These are phyloP conservation scores for Erethizon dorsatum DNA, from an alignment of 2,797 vertebrate genomes.

Conservation along the genomic window DNA sequence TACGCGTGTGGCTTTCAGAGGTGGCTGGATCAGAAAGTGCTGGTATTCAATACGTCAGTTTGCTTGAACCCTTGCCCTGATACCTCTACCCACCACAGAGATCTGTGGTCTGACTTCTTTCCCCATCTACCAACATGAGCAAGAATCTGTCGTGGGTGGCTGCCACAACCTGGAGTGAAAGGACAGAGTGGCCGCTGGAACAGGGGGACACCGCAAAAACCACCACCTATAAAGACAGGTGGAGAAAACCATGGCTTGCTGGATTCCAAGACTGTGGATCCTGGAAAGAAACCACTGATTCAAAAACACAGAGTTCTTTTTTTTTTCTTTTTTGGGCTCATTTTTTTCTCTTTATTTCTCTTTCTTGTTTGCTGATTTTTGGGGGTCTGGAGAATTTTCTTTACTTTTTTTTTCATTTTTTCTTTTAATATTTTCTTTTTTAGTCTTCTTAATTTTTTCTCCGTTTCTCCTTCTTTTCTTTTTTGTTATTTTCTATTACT, in stretches of 20 bases:
- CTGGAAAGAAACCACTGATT: neutral
- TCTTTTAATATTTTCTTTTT: neutral
- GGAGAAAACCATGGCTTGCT: neutral
- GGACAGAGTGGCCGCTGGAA: neutral
- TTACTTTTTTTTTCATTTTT: neutral
- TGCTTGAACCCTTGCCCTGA: neutral
- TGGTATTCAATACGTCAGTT: neutral
- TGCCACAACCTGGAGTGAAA: neutral
- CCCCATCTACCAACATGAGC: neutral
- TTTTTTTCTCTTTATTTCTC: neutral
- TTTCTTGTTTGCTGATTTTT: neutral
- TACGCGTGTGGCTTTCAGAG: neutral
- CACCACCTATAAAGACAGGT: neutral
- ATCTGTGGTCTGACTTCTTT: neutral
- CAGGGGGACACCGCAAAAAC: neutral
- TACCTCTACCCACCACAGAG: neutral
- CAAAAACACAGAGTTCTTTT: neutral
- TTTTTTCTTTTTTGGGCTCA: neutral
- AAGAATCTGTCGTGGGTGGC: neutral
- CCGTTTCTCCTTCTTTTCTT: neutral
- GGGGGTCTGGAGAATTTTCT: neutral
- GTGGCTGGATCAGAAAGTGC: neutral
- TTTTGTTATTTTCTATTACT: neutral
- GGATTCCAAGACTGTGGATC: neutral
- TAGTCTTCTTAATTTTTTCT: neutral